Base-by-base conservation (phyloP, 2,113 vertebrate genomes). In the Sialia sialis region DNA sequence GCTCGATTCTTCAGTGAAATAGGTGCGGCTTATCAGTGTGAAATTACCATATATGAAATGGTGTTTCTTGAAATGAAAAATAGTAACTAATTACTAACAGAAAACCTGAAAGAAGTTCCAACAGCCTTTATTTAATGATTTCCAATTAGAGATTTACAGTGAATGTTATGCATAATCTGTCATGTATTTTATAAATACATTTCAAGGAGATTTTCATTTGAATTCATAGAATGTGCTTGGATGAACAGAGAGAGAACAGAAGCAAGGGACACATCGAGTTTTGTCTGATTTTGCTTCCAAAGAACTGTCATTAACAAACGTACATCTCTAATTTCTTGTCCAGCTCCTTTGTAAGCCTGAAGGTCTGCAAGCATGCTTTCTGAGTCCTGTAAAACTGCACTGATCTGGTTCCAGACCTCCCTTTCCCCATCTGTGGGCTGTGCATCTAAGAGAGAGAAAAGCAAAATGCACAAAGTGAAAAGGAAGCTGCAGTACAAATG, bases 321-420 rank as follows among this genome's bases (percentile, higher is more conserved):
- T 98, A 99, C 99, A 93, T 99, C 99, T 98, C 99, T 98, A 97
- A 99, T 99, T 98, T 99, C 99, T 84, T 99, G 99, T 52, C 99
- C 99, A 2, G 99, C 99, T 94, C 99, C 99, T 96, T 99, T 99
- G 98, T 99, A 99, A 10, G 99, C 98, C 97, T 99, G 99, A 67
- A 99, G 98, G 91, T 99, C 99, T 25, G 97, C 89, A 55, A 99
- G 98, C 97, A 99, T 99, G 95, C 98, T 99, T 98, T 99, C 99
- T 0, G 99, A 99, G 89, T 99, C 99, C 97, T 99, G 99, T 29
- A 99, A 98, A 70, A 99, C 99, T 1, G 99, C 97, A 80, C 99
- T 99, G 97, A 99, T 99, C 97, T 99, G 99, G 98, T 99, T 99
- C 99, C 99, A 99, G 70, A 99, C 98, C 14, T 99, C 99, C 26